A percentile compares a stretch with the other conserved stretches of the same genome.
phyloP scores from a whole-genome alignment of 2,888 invertebrate genomes.

The Agrypnus murinus region DNA sequence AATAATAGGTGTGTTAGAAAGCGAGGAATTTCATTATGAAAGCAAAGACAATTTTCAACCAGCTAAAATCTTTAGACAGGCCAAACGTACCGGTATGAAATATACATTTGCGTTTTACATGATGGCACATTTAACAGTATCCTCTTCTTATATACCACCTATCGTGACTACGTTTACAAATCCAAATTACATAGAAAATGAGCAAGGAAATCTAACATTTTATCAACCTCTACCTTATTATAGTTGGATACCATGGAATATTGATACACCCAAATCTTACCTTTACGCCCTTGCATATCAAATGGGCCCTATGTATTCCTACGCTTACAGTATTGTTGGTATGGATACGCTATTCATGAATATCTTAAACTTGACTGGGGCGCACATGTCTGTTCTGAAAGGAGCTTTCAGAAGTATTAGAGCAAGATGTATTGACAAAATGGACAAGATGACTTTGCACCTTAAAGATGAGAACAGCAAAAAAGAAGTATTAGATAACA shows the following conservation, averaged over 20 bases:
- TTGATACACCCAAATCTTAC: conserved; percentile 61
- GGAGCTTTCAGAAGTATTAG: conserved; percentile 63
- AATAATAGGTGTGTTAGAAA: conserved; percentile 61
- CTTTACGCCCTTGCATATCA: conserved; percentile 65
- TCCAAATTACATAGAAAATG: conserved; percentile 42
- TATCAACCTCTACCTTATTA: conserved; percentile 61
- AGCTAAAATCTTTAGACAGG: conserved; percentile 55
- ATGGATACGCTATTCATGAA: conserved; percentile 66
- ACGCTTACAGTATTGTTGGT: conserved; percentile 64
- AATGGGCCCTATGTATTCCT: conserved; percentile 64
- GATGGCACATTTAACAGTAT: conserved; percentile 62
- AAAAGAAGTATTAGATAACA: conserved; percentile 46
- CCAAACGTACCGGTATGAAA: conserved; percentile 60
- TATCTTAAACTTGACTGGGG: conserved; percentile 65
- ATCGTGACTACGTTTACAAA: conserved; percentile 53
- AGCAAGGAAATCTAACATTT: conserved; percentile 44
- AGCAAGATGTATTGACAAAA: conserved; percentile 52
- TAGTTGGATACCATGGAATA: conserved; percentile 66
- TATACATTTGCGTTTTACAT: conserved; percentile 61
- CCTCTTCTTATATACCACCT: conserved; percentile 63
- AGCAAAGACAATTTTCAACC: conserved; percentile 58
- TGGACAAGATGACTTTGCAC: conserved; percentile 26
- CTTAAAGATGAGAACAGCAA: background rate
- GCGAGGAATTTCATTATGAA: conserved; percentile 60
- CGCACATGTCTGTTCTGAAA: conserved; percentile 64